These are phyloP conservation scores for Aeoliscus strigatus DNA, from an alignment of 2,797 vertebrate species.

Conservation along the genomic window DNA sequence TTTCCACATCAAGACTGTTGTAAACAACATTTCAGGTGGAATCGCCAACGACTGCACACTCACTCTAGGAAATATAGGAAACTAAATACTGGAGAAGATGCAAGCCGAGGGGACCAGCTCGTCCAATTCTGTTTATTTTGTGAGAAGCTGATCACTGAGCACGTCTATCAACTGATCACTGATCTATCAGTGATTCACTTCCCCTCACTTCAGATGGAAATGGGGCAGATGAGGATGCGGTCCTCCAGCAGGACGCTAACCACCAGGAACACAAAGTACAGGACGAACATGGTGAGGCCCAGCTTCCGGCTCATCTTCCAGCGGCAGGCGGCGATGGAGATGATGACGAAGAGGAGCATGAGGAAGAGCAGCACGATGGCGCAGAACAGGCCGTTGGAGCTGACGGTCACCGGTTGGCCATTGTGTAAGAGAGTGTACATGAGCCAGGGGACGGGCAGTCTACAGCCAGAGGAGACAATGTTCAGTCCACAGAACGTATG, in stretches of 20 bases:
- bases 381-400: constrained; percentile 95
- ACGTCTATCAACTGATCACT: too few species aligned
- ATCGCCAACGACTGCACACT: too few species aligned
- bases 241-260: constrained; percentile 95
- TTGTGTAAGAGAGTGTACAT: constrained; percentile 77
- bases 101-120: too few species aligned
- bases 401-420: constrained; percentile 85
- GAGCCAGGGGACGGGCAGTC: constrained; percentile 91
- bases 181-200: too few species aligned
- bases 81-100: too few species aligned
- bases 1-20: too few species aligned
- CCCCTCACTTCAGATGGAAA: constrained; percentile 91
- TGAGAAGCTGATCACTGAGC: too few species aligned
- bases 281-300: constrained; percentile 89
- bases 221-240: constrained; percentile 87
- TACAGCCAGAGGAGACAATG: constrained; percentile 46
- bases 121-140: too few species aligned
- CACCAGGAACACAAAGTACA: constrained; percentile 94
- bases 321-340: constrained; percentile 87
- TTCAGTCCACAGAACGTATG: too few species aligned
- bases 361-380: constrained; percentile 95
- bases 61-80: too few species aligned
- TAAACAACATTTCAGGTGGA: too few species aligned
- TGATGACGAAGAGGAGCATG: constrained; percentile 95
- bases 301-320: constrained; percentile 96